Evolutionary conservation across 1,140 invertebrate species (phyloP).

Genomic region (Oppia nitens): DNA sequence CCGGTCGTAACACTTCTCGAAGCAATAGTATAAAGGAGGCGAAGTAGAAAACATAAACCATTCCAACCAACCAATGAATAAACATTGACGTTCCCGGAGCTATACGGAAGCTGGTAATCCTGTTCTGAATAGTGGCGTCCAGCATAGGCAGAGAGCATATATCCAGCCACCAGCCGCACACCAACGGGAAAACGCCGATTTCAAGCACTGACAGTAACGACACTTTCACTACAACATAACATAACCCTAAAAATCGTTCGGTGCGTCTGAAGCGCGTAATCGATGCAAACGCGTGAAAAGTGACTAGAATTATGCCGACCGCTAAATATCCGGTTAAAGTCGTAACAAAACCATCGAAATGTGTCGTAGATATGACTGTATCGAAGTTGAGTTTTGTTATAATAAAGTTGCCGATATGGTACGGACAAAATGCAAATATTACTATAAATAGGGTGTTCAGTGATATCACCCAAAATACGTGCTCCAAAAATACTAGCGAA

Average conservation of each 20-base stretch:
- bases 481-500: constrained; percentile 88
- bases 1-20: constrained; percentile 80
- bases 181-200: constrained; percentile 85
- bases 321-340: constrained; percentile 83
- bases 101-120: constrained; percentile 70
- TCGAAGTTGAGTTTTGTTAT: constrained; percentile 56
- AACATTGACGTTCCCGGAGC: constrained; percentile 90
- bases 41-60: constrained; percentile 99
- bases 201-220: constrained; percentile 79
- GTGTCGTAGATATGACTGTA: constrained; percentile 44
- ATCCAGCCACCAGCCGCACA: constrained; percentile 98
- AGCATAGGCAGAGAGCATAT: constrained; percentile 92
- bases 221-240: constrained; percentile 91
- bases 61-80: constrained; percentile 96
- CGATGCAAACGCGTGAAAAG: constrained; percentile 51
- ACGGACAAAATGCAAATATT: constrained; percentile 81
- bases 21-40: constrained; percentile 88
- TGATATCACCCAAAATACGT: constrained; percentile 97
- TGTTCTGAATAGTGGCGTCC: constrained; percentile 57
- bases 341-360: constrained; percentile 82
- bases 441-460: constrained; percentile 88
- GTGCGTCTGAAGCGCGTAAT: constrained; percentile 53
- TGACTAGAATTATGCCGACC: constrained; percentile 61
- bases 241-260: constrained; percentile 70
- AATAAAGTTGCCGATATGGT: constrained; percentile 77